Percentiles rank a stretch among this genome's conserved stretches.
phyloP scores from a whole-genome alignment of 2,113 vertebrate genomes.

The Varanus salvator region DNA sequence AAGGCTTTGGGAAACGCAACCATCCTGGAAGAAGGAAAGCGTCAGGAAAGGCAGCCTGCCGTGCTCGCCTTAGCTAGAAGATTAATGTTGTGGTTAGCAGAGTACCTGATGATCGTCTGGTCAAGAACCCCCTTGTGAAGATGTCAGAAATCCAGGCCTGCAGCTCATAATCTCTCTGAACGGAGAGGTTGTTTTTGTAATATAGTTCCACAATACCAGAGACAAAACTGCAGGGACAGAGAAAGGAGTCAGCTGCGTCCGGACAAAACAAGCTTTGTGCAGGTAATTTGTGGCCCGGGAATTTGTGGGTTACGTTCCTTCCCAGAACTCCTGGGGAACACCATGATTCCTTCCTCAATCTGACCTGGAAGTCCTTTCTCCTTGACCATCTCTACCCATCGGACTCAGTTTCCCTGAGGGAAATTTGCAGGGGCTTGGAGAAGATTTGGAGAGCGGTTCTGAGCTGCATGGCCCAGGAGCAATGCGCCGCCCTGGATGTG shows the following conservation, averaged over 20 bases:
- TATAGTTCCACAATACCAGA: slow-evolving; percentile 11
- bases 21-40: not conserved
- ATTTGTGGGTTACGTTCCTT: not conserved
- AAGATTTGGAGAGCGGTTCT: not conserved
- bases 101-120: slow-evolving; percentile 13
- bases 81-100: no score
- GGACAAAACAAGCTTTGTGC: no score
- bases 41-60: not conserved
- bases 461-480: not conserved
- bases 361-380: not conserved
- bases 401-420: not conserved
- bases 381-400: not conserved
- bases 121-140: slow-evolving; percentile 16
- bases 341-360: not conserved
- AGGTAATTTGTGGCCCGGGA: not conserved
- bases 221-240: not conserved
- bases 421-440: not conserved
- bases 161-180: slow-evolving; percentile 13
- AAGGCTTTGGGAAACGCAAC: not conserved
- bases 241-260: not conserved
- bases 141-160: slow-evolving; percentile 23
- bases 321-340: not conserved
- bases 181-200: not conserved
- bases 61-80: no score
- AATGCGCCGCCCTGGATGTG: no score